Percentiles rank a stretch among this genome's conserved stretches.
Evolutionary conservation across 1,140 invertebrate genomes (phyloP).

Genomic region (Pseudachorutes palmiensis): DNA sequence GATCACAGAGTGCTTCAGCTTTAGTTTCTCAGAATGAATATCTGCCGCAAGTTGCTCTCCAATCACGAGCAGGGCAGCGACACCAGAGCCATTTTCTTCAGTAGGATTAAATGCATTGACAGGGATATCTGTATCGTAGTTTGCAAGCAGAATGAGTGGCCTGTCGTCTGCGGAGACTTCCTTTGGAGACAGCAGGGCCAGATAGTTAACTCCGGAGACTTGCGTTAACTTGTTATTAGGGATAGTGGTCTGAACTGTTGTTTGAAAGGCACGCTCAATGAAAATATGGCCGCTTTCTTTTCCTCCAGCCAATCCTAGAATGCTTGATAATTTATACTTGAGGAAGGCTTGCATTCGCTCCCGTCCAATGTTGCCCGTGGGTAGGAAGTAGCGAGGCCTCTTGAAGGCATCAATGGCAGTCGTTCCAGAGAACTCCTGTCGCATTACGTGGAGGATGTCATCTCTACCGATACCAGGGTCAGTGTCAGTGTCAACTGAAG

Average conservation of each 20-base stretch:
- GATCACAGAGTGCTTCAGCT: conserved; percentile 19
- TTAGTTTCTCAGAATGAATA: neutral
- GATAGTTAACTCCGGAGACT: conserved; percentile 11
- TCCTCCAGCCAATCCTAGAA: neutral
- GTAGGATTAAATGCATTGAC: conserved; percentile 7
- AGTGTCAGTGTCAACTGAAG: neutral
- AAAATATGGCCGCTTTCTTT: conserved; percentile 5
- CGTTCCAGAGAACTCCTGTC: neutral
- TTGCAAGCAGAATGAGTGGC: conserved; percentile 25
- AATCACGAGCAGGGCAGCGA: conserved; percentile 21
- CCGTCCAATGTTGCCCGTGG: neutral
- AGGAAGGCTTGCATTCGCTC: neutral
- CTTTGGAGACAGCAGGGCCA: conserved; percentile 8
- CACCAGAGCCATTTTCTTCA: conserved; percentile 25
- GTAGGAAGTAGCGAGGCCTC: neutral
- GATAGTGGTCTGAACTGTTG: neutral
- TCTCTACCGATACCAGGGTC: neutral
- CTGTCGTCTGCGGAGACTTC: conserved; percentile 11
- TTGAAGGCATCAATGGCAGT: neutral
- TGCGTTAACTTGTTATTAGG: neutral
- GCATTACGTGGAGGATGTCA: neutral
- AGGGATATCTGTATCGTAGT: conserved; percentile 25
- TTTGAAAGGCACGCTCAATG: neutral
- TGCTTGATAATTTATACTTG: neutral
- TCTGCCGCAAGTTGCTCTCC: conserved; percentile 10